Base-by-base conservation (phyloP, 2,888 invertebrate species). In the Gisinianus flammeolus region DNA sequence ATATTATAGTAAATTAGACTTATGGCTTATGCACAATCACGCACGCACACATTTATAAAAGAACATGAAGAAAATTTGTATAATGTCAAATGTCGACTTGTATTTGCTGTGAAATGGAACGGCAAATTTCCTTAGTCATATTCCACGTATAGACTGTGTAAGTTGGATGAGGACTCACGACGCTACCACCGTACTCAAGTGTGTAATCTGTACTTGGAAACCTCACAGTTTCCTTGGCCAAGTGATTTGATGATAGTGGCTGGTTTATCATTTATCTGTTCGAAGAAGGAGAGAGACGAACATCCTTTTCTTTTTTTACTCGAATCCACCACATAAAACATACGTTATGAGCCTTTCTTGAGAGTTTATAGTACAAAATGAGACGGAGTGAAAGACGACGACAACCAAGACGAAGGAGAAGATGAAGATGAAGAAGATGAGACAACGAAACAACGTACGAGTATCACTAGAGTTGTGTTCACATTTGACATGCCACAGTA, bases 101-200 rank as follows among this genome's bases (percentile, higher is more conserved):
- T 58, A 58, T 58, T 58, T 58, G 28, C 62, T 62, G 62, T 62
- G 62, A 62, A 62, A 62, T 62, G 62, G 62, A 26, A 62, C 62
- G 62, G 62, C 62, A 62, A 62, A 62, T 62, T 62, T 62, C 26
- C 62, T 24, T 26, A 26, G 16, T 16, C 1, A 28, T 24, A 24
- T 35, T 35, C 35, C 12, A 35, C 35, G 12, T 35, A 8, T 12
- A 35, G 6, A 35, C 5, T 35, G 35, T 8, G 12, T 16, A 44
- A 6, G 12, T 12, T 44, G 19, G 16, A 44, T 16, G 19, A 44
- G 44, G 12, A 44, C 19, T 16, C 44, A 44, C n/a, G 19, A 44
- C 44, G 44, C 2, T 44, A 44, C 44, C 2, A 44, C 2, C 2
- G 44, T 44, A 44, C 44, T 44, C n/a, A n/a, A n/a, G n/a, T 44